Evolutionary conservation across 2,113 vertebrate species (phyloP).

Genomic region (Myrmophylax atrothorax): DNA sequence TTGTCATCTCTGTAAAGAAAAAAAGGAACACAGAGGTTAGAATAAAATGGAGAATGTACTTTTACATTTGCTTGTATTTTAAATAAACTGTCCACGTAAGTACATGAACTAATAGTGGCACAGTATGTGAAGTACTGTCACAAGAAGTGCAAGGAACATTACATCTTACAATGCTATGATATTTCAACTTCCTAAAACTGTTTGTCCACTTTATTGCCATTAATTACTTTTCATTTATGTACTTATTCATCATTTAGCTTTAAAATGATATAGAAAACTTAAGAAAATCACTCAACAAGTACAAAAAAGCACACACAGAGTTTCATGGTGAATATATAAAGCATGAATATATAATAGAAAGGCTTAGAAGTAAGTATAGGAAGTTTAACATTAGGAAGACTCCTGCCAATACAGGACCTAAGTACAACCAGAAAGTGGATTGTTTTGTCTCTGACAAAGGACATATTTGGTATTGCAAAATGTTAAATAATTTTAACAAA

Average conservation of each 20-base stretch:
- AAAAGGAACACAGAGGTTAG: conserved; percentile 15
- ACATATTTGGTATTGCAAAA: background rate
- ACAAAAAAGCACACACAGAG: background rate
- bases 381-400: background rate
- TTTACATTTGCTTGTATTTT: background rate
- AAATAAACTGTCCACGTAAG: background rate
- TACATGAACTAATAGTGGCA: background rate
- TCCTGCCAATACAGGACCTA: background rate
- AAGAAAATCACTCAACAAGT: background rate
- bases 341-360: background rate
- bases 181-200: background rate
- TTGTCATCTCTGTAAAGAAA: conserved; percentile 69
- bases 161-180: background rate
- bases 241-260: background rate
- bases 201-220: background rate
- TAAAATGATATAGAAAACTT: background rate
- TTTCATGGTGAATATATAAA: background rate
- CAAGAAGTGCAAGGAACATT: background rate
- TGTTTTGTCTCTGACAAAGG: background rate
- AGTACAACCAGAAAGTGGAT: background rate
- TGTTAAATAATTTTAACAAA: background rate
- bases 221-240: background rate
- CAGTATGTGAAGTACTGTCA: background rate
- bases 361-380: background rate
- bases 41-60: conserved; percentile 14